Percentiles rank a stretch among this genome's conserved stretches.
Evolutionary conservation across 1,140 invertebrate genomes (phyloP).

Genomic region (Lerema accius): DNA sequence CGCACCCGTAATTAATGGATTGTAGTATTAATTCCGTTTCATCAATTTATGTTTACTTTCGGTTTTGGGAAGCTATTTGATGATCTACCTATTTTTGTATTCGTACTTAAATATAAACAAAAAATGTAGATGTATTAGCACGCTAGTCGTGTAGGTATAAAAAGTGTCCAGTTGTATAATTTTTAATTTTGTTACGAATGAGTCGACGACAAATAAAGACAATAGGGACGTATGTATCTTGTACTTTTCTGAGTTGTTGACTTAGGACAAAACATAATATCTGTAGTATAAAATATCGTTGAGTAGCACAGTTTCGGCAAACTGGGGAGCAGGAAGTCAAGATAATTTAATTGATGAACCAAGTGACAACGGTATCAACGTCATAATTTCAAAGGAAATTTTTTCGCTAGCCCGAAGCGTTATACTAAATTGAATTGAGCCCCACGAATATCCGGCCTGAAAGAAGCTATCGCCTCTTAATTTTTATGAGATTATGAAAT

Average conservation of each 20-base stretch:
- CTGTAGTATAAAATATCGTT: too few relatives aligned
- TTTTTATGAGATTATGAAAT: conserved; percentile 30
- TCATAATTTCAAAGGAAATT: conserved; percentile 70
- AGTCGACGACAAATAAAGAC: too few relatives aligned
- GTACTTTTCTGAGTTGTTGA: too few relatives aligned
- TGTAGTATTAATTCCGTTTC: background rate
- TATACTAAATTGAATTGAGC: conserved; percentile 68
- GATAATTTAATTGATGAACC: conserved; percentile 67
- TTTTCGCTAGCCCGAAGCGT: conserved; percentile 67
- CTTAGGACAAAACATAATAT: too few relatives aligned
- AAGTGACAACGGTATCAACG: conserved; percentile 62
- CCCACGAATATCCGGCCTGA: conserved; percentile 50
- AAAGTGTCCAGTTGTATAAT: too few relatives aligned
- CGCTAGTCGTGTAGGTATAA: too few relatives aligned
- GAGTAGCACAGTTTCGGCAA: too few relatives aligned
- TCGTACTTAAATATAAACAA: too few relatives aligned
- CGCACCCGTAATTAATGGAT: background rate
- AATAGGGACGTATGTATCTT: too few relatives aligned
- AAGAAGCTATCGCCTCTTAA: conserved; percentile 39
- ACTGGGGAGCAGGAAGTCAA: conserved; percentile 44
- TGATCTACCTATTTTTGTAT: too few relatives aligned
- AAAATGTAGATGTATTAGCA: too few relatives aligned
- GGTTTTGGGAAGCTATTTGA: background rate
- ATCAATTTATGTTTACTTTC: background rate
- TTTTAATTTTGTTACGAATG: too few relatives aligned